These are phyloP conservation scores for Lagodon rhomboides DNA, from an alignment of 2,797 vertebrate species.

Conservation along the genomic window DNA sequence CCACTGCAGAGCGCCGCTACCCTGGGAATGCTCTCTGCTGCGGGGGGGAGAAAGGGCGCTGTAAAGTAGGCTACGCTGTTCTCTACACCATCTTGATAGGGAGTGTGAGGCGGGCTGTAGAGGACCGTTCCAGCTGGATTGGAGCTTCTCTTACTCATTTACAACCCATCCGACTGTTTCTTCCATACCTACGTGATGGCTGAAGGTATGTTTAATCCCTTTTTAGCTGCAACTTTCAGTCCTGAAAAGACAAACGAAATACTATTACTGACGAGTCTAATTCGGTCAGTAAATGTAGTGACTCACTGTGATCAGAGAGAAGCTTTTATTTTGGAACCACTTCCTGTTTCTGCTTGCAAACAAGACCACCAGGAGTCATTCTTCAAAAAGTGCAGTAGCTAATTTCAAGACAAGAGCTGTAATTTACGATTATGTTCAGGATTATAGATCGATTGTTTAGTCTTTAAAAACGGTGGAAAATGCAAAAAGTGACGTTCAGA, in stretches of 20 bases:
- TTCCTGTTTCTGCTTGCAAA: background rate
- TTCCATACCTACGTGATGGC: background rate
- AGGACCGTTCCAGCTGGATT: conserved; percentile 15
- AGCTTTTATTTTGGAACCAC: background rate
- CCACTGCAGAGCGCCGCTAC: conserved; percentile 60
- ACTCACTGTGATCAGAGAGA: no score
- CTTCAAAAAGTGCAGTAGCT: background rate
- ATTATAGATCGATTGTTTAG: no score
- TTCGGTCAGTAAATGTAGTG: background rate
- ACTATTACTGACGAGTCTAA: background rate
- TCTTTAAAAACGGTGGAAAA: no score
- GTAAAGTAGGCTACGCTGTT: conserved; percentile 76
- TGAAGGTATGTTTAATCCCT: background rate
- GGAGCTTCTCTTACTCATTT: conserved; percentile 6
- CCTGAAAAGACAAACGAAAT: background rate
- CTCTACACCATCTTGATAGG: conserved; percentile 55
- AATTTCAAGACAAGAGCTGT: no score
- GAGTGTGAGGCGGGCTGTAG: conserved; percentile 15
- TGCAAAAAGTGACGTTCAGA: no score
- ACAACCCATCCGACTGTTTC: background rate
- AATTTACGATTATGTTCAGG: no score
- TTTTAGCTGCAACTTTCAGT: background rate
- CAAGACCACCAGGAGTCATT: background rate
- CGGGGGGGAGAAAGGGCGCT: conserved; percentile 9
- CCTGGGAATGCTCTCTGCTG: conserved; percentile 65